Evolutionary conservation across 2,113 vertebrate species (phyloP).

Genomic region (Lathamus discolor): DNA sequence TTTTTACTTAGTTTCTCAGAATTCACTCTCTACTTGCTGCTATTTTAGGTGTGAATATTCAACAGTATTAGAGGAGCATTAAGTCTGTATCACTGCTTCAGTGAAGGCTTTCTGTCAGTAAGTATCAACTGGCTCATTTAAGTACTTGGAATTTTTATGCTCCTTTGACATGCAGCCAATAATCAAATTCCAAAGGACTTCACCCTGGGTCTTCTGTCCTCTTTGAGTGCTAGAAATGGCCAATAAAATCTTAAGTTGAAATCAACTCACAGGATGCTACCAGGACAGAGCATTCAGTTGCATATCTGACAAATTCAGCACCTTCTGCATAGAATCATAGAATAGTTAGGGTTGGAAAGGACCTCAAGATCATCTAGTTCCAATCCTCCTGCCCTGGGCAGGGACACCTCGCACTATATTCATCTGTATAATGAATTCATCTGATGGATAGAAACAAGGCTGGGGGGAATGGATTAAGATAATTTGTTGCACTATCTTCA

Average conservation of each 20-base stretch:
- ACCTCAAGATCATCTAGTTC: no score
- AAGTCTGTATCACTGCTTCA: not conserved
- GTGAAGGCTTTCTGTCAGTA: not conserved
- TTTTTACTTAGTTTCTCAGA: not conserved
- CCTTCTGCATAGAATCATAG: not conserved
- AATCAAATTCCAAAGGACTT: slow-evolving; percentile 1
- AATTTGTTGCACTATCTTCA: not conserved
- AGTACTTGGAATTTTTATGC: not conserved
- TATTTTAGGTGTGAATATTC: not conserved
- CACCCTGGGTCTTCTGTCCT: not conserved
- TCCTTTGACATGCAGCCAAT: slow-evolving; percentile 36
- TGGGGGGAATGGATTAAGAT: not conserved
- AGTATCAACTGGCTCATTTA: not conserved
- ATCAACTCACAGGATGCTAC: not conserved
- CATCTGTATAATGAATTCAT: not conserved
- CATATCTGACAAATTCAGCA: not conserved
- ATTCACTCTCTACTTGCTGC: not conserved
- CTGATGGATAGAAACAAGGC: not conserved
- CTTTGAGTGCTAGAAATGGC: not conserved
- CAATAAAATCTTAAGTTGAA: not conserved
- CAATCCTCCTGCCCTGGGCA: no score
- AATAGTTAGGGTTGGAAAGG: no score
- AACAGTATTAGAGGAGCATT: not conserved
- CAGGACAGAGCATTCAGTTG: not conserved
- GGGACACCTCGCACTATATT: no score